Conservation (phyloP, 1,140 invertebrate genomes). For the Zaprionus ornatus region DNA sequence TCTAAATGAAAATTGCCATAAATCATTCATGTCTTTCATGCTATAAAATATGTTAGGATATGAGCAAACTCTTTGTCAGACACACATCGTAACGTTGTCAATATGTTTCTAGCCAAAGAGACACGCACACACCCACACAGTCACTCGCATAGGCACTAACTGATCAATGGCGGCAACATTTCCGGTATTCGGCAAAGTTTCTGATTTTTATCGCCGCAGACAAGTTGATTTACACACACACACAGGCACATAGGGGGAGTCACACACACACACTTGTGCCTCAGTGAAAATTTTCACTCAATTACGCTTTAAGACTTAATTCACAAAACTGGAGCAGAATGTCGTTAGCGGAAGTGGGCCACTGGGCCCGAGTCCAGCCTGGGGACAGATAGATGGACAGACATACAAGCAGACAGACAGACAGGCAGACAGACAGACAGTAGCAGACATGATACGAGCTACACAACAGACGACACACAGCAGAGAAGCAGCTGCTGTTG, state of each 20-base stretch:
- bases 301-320: slow-evolving; percentile 83
- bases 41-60: background rate
- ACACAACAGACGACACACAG: slow-evolving; percentile 26
- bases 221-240: slow-evolving; percentile 57
- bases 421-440: background rate
- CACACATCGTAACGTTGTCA: background rate
- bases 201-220: slow-evolving; percentile 44
- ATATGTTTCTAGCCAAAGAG: slow-evolving; percentile 30
- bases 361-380: slow-evolving; percentile 16
- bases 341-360: slow-evolving; percentile 68
- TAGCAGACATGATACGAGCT: background rate
- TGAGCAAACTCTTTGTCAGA: background rate
- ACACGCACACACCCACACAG: slow-evolving; percentile 5
- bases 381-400: background rate
- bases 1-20: background rate
- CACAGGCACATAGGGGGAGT: slow-evolving; percentile 6
- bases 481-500: slow-evolving; percentile 4
- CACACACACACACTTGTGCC: slow-evolving; percentile 55
- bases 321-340: slow-evolving; percentile 70
- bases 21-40: background rate
- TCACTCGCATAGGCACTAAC: slow-evolving; percentile 26
- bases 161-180: slow-evolving; percentile 73
- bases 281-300: slow-evolving; percentile 82
- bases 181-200: slow-evolving; percentile 62
- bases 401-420: background rate